Percentiles rank a stretch among this genome's conserved stretches.
Evolutionary conservation across 2,888 invertebrate species (phyloP).

Genomic region (Leucozona laternaria): DNA sequence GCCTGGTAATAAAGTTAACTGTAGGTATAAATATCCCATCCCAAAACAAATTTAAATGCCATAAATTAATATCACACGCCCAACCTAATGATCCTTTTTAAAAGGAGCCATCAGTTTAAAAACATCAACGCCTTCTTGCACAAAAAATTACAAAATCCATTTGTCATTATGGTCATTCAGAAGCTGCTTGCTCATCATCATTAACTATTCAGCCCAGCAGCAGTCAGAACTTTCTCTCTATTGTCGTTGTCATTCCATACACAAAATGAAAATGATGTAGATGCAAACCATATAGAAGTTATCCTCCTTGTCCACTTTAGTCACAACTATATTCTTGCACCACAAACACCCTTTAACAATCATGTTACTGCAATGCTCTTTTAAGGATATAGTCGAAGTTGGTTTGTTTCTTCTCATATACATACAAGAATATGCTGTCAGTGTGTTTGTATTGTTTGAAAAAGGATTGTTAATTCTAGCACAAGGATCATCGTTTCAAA

Average conservation of each 20-base stretch:
- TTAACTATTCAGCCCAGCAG: constrained; percentile 40
- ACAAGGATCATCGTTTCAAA: background rate
- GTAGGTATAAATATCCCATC: background rate
- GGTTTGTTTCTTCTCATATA: background rate
- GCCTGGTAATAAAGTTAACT: background rate
- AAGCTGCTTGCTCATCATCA: constrained; percentile 60
- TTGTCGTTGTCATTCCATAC: background rate
- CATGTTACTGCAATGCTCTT: background rate
- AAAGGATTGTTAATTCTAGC: constrained; percentile 10
- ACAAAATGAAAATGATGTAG: background rate
- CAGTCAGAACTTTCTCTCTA: background rate
- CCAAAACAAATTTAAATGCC: constrained; percentile 1
- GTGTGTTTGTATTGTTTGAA: background rate
- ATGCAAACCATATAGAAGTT: constrained; percentile 5
- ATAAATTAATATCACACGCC: constrained; percentile 21
- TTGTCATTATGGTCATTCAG: constrained; percentile 65
- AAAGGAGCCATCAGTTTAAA: background rate
- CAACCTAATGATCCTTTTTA: background rate
- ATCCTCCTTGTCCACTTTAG: constrained; percentile 11
- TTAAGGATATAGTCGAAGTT: background rate
- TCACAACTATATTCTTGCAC: background rate
- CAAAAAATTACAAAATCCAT: constrained; percentile 33
- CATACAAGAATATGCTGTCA: too few relatives aligned
- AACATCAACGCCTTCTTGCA: background rate
- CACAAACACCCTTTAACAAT: background rate